Evolutionary conservation across 2,888 invertebrate genomes (phyloP).

Genomic region (Tubulanus polymorphus): DNA sequence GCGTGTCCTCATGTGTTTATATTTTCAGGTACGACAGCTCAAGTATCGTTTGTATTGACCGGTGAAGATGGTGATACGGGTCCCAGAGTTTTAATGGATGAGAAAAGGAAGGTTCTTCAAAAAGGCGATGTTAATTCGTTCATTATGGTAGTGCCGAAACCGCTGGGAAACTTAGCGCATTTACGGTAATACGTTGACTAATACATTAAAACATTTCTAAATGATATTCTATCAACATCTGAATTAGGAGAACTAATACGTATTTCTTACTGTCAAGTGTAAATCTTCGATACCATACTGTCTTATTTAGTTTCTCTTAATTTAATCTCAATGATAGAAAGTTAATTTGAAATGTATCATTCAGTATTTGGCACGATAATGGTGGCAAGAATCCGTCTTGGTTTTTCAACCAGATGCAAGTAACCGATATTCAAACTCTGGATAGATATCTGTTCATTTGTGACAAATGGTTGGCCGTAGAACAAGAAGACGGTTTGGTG

Average conservation of each 20-base stretch:
- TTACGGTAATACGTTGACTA: constrained; percentile 12
- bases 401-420: constrained; percentile 35
- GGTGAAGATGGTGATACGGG: constrained; percentile 44
- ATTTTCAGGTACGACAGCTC: constrained; percentile 21
- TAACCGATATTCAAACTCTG: constrained; percentile 34
- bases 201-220: neutral
- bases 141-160: constrained; percentile 36
- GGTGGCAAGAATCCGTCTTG: constrained; percentile 35
- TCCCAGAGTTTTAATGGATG: constrained; percentile 30
- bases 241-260: neutral
- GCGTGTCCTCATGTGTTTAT: neutral
- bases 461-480: constrained; percentile 24
- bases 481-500: constrained; percentile 28
- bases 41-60: constrained; percentile 36
- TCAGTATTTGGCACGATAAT: constrained; percentile 44
- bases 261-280: neutral
- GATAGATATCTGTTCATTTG: constrained; percentile 26
- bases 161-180: constrained; percentile 20
- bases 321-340: neutral
- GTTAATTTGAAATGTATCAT: constrained; percentile 3
- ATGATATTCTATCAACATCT: too few relatives aligned
- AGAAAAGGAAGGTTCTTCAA: constrained; percentile 37
- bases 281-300: too few relatives aligned
- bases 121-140: constrained; percentile 43
- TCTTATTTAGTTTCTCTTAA: too few relatives aligned